phyloP scores from a whole-genome alignment of 1,140 invertebrate genomes.

The Drosophila repleta region DNA sequence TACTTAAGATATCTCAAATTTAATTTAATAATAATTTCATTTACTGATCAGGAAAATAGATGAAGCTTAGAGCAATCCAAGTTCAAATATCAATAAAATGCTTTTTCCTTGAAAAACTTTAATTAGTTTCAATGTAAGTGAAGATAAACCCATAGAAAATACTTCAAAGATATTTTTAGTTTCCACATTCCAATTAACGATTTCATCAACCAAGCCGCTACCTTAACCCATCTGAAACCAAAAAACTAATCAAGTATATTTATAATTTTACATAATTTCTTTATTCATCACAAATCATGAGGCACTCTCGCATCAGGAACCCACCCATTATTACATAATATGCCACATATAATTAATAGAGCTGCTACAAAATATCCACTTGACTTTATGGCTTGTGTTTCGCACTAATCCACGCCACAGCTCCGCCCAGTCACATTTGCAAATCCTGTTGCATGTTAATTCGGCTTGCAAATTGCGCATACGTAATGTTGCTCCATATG shows the following conservation, averaged over 20 bases:
- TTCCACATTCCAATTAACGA: too few relatives aligned
- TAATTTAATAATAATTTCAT: too few relatives aligned
- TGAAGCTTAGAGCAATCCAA: too few relatives aligned
- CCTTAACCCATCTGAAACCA: neutral
- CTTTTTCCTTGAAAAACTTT: too few relatives aligned
- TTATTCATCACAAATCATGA: neutral
- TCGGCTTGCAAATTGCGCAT: conserved; percentile 14
- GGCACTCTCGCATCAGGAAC: neutral
- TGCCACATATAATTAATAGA: conserved; percentile 9
- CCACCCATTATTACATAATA: conserved; percentile 3
- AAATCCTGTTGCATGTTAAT: conserved; percentile 28
- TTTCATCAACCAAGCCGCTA: neutral
- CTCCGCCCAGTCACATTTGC: neutral
- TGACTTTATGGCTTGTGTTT: conserved; percentile 4
- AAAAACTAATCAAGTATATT: neutral
- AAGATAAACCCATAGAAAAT: too few relatives aligned
- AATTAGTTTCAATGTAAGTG: too few relatives aligned
- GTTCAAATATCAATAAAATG: too few relatives aligned
- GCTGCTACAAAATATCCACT: conserved; percentile 1
- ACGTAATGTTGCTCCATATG: conserved; percentile 24
- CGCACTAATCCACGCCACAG: neutral
- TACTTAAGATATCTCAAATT: too few relatives aligned
- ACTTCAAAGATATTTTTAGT: too few relatives aligned
- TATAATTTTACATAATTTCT: neutral
- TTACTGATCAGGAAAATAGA: too few relatives aligned